Base-by-base conservation (phyloP, 2,888 invertebrate genomes). In the Pterobdella sp. region DNA sequence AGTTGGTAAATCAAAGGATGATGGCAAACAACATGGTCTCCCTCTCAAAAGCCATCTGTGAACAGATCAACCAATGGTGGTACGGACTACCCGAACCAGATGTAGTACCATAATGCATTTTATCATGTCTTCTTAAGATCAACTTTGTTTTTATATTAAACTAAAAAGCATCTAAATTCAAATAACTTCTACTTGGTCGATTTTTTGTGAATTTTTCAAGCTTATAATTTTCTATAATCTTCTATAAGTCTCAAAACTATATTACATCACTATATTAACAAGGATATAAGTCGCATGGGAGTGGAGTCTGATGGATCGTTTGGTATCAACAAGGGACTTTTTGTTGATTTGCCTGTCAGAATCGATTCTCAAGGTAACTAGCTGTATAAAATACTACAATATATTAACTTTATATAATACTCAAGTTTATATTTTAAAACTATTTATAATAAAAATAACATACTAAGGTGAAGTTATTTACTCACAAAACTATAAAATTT, bases 241-340 rank as follows among this genome's bases (percentile, higher is more conserved):
- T 1, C 42, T 14, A 42, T 42, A 42, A 42, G 42, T 7, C 7
- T 18, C 7, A 42, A 7, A 42, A 14, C 18, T 42, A 42, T 14
- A 42, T 42, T 14, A 42, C 42, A 42, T 18, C 42, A 7, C 42
- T 18, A 18, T 14, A 42, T 42, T 42, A 7, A 42, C 42, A 42
- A 63, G 2, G 73, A 73, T 2, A 63, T 68, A 26, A 63, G 26
- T n/a, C 56, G 68, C 31, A 69, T 73, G 73, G 73, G 73, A 37
- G 73, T 73, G 42, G 69, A 73, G 65, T 73, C 73, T 4, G 73
- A 73, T 29, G 73, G 73, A 1, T 73, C 73, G 1, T 73, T 68
- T 32, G 73, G 73, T 26, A 31, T 73, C 1, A 69, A 56, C 22
- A 69, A 73, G 49, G 73, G 73, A 7, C 73, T 73, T 18, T 37